These are phyloP conservation scores for Coboldia fuscipes DNA, from an alignment of 1,140 invertebrate species.

Conservation along the genomic window DNA sequence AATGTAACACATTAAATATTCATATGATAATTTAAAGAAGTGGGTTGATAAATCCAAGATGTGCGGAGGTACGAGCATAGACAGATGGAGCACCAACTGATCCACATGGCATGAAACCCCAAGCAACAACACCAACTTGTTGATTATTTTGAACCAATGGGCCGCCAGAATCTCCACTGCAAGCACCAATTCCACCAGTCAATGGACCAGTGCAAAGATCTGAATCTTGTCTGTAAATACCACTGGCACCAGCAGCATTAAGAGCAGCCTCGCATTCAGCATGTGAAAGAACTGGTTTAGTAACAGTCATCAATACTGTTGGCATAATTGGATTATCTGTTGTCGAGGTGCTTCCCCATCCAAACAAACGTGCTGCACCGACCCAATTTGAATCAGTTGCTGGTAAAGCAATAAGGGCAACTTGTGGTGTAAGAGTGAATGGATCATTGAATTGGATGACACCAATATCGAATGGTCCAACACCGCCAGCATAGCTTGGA, in stretches of 20 bases:
- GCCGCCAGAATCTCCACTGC: slow-evolving; percentile 44
- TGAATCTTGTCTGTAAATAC: no score
- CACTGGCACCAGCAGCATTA: not conserved
- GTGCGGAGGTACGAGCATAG: slow-evolving; percentile 39
- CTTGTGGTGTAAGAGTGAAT: slow-evolving; percentile 4
- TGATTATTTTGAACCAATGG: slow-evolving; percentile 26
- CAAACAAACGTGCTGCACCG: slow-evolving; percentile 14
- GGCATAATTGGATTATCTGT: slow-evolving; percentile 9
- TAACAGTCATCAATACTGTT: slow-evolving; percentile 12
- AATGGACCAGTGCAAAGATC: slow-evolving; percentile 26
- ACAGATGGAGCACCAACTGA: slow-evolving; percentile 38
- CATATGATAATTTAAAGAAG: no score
- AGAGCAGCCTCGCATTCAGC: not conserved
- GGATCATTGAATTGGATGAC: slow-evolving; percentile 17
- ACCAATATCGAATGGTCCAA: slow-evolving; percentile 22
- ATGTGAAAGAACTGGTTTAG: slow-evolving; percentile 13
- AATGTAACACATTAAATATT: no score
- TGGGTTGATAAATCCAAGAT: slow-evolving; percentile 36
- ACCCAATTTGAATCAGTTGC: slow-evolving; percentile 13
- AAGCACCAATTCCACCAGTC: slow-evolving; percentile 27
- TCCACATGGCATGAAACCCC: slow-evolving; percentile 51
- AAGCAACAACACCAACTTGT: slow-evolving; percentile 47
- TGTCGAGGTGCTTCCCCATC: slow-evolving; percentile 15
- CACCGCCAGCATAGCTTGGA: slow-evolving; percentile 1
- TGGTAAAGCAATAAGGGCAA: slow-evolving; percentile 13